Conservation (phyloP, 2,113 vertebrate genomes). For the Dromaius novaehollandiae region DNA sequence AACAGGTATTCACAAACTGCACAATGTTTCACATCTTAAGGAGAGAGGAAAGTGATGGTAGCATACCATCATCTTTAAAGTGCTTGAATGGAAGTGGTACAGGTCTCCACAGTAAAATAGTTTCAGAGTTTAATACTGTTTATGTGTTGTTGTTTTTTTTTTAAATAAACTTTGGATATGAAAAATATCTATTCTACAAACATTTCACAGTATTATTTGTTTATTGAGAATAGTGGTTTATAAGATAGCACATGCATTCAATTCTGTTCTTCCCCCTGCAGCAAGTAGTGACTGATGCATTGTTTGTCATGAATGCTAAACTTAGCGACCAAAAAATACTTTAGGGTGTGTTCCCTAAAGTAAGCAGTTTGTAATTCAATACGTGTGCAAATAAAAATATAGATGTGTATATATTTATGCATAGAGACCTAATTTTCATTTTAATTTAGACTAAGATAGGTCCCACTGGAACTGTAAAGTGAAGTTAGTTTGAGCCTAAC, state of each 20-base stretch:
- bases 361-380: neutral
- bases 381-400: neutral
- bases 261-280: neutral
- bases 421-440: neutral
- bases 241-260: neutral
- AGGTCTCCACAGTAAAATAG: neutral
- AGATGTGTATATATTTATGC: neutral
- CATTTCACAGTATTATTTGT: neutral
- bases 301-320: neutral
- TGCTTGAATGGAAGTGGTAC: neutral
- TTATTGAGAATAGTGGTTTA: neutral
- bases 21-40: neutral
- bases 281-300: neutral
- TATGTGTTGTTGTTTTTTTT: neutral
- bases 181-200: neutral
- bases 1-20: neutral
- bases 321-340: neutral
- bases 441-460: neutral
- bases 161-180: neutral
- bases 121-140: neutral
- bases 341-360: neutral
- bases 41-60: neutral
- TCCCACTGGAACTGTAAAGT: neutral
- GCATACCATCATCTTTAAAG: neutral
- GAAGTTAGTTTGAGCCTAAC: neutral